Conservation (phyloP, 2,113 vertebrate genomes). For the Lipophrys pholis region DNA sequence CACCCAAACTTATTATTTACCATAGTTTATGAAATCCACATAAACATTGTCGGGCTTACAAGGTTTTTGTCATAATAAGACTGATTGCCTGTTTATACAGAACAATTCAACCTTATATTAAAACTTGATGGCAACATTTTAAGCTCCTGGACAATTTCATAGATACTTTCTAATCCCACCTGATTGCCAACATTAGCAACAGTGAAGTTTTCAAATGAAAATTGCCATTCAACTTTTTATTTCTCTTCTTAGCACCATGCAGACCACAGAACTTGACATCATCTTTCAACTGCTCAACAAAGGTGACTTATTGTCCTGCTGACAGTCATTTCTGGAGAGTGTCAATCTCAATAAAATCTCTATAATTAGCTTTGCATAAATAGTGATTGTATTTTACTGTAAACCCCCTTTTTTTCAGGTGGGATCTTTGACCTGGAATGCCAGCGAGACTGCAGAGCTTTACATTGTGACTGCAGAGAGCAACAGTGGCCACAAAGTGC, state of each 20-base stretch:
- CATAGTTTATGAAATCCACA: too few species aligned
- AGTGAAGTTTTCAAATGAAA: too few species aligned
- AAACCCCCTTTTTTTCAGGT: constrained; percentile 44
- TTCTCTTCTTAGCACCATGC: constrained; percentile 76
- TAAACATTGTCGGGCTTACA: too few species aligned
- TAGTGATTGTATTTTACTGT: background rate
- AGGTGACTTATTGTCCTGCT: constrained; percentile 49
- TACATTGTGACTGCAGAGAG: constrained; percentile 78
- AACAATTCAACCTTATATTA: too few species aligned
- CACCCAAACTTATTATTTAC: too few species aligned
- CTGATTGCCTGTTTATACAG: too few species aligned
- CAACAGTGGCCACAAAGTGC: constrained; percentile 57
- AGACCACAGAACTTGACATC: constrained; percentile 71
- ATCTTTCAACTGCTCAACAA: constrained; percentile 72
- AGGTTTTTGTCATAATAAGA: too few species aligned
- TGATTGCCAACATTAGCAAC: too few species aligned
- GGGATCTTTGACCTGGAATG: constrained; percentile 75
- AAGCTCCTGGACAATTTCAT: too few species aligned
- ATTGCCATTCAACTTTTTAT: too few species aligned
- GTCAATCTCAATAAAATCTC: background rate
- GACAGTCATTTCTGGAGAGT: background rate
- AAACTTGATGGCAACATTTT: too few species aligned
- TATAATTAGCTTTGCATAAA: background rate
- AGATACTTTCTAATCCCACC: too few species aligned
- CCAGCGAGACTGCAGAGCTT: constrained; percentile 60